Evolutionary conservation across 1,140 invertebrate species (phyloP).

Genomic region (Lordiphosa mommai): DNA sequence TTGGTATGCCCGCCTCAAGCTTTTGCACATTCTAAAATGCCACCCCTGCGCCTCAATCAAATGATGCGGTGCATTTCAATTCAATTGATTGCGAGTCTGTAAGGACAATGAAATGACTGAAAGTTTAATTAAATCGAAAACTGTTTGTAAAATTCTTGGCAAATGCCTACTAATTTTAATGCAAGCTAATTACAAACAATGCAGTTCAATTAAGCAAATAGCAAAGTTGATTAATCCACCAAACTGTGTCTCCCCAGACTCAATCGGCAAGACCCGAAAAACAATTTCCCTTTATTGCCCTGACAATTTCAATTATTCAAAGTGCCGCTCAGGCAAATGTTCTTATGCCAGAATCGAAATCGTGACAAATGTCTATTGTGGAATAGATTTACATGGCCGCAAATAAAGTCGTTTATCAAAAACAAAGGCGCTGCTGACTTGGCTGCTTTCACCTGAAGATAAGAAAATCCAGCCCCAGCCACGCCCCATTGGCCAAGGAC

Average conservation of each 20-base stretch:
- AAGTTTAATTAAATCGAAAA: not conserved
- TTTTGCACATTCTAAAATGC: too few relatives aligned
- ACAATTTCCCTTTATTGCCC: constrained; percentile 40
- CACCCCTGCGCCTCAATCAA: too few relatives aligned
- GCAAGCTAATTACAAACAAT: constrained; percentile 17
- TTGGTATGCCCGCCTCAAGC: too few relatives aligned
- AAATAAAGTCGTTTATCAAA: constrained; percentile 66
- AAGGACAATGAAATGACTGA: not conserved
- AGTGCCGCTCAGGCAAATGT: constrained; percentile 36
- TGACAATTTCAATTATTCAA: constrained; percentile 56
- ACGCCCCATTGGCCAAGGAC: not conserved
- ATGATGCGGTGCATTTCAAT: too few relatives aligned
- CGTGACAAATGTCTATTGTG: constrained; percentile 47
- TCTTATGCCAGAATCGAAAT: constrained; percentile 30
- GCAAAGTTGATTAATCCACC: constrained; percentile 28
- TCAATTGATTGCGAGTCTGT: too few relatives aligned
- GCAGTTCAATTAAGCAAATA: constrained; percentile 40
- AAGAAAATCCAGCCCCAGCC: constrained; percentile 17
- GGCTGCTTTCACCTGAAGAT: constrained; percentile 50
- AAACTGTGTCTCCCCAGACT: constrained; percentile 3
- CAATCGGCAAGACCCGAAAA: constrained; percentile 19
- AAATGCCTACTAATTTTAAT: constrained; percentile 43
- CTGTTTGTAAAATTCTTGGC: constrained; percentile 29
- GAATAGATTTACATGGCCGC: constrained; percentile 62
- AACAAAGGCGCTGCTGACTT: constrained; percentile 59